Evolutionary conservation across 2,888 invertebrate genomes (phyloP), one percentile per base, ranked within the genome.

Genomic region (Eulithis prunata): DNA sequence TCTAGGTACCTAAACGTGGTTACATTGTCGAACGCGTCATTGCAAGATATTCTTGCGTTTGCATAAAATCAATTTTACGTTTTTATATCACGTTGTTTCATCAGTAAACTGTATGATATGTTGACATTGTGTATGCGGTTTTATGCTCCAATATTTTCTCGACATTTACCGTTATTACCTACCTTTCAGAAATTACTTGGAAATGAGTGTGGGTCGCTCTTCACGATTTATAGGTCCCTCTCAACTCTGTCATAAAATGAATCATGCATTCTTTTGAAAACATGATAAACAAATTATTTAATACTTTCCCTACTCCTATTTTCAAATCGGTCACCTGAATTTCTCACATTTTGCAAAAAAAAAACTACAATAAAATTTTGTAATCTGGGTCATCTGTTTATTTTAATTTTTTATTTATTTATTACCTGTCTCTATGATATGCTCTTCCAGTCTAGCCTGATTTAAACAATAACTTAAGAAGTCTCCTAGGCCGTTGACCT

Each of bases 401-500:
- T 8, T 41, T 14, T 49, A 21, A 4, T 14, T 36, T 13, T 13
- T n/a, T 47, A 13, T 57, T 32, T 1, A 38, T 47, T 58, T 55
- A 43, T 54, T 41, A 14, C 41, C 14, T 54, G 41, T 11, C 11
- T 41, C 13, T 62, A 41, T 41, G 41, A 41, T 10, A 41, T 4
- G 10, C 41, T 32, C 1, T 32, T 32, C 41, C 41, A 41, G 8
- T 8, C 41, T 41, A 32, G 32, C 8, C 41, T 41, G 8, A 41
- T 41, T 41, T 11, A 41, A 41, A 41, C 10, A 41, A 41, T 41
- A 32, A 41, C 41, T 11, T 41, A 8, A 8, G 41, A 8, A 41
- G 41, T 41, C 10, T 10, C 41, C 2, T 56, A 61, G 75, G 71
- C 49, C 73, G 66, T 72, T 56, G 79, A 76, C 71, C 73, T 55